Evolutionary conservation across 2,888 invertebrate species (phyloP), one percentile per base, ranked within the genome.

Genomic region (Nemurella pictetii): DNA sequence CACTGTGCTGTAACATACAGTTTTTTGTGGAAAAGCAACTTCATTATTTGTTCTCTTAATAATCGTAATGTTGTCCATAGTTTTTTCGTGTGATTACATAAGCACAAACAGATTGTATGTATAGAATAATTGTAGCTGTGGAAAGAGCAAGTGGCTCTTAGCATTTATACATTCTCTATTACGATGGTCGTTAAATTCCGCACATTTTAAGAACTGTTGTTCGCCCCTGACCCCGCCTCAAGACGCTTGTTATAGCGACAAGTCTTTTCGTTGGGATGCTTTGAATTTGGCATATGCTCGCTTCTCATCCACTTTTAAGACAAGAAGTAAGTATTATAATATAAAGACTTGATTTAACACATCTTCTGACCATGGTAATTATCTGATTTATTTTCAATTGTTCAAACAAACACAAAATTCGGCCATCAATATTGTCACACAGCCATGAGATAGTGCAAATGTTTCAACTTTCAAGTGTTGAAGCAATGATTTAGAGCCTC

Each of bases 381-480:
- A 82, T 82, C 55, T 82, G 82, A 82, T 82, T 82, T 82, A 82
- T 82, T 28, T 82, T 27, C 82, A 72, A 82, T 82, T 82, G 82
- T 82, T 82, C n/a, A 28, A 72, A 82, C 80, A 55, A 82, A 82
- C 82, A 82, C 55, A 26, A 81, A 82, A 72, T 55, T 82, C 82
- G 82, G 55, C 82, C 27, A 55, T 82, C 82, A 72, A 72, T 78
- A 78, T 82, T 82, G 82, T 82, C 55, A 82, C 55, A 12, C 55
- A 55, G 55, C 20, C 55, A 55, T 20, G 9, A 55, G 82, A 12
- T 28, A 35, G 35, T 35, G 72, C 55, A 28, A 78, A 25, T 28
- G 82, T 72, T 28, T 36, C n/a, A 3, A 81, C 35, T 5, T 82
- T 26, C 82, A 82, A 55, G 82, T 82, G 82, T 82, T 55, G 29